Base-by-base conservation (phyloP, 2,888 invertebrate species). In the Lithosia quadra region DNA sequence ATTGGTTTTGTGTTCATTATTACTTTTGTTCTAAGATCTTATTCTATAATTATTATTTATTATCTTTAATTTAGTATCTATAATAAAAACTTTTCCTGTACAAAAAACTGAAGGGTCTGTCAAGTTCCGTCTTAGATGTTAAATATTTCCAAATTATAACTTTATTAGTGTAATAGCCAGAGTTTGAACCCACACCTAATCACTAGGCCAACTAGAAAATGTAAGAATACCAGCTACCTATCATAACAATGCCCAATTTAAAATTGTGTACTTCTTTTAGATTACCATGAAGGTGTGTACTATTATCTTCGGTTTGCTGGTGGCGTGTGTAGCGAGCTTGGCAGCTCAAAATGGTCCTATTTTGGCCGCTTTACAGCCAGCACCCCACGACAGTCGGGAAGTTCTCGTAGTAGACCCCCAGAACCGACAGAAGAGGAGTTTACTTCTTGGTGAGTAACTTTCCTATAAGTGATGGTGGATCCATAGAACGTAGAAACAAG, bases 401-500 rank as follows among this genome's bases (percentile, higher is more conserved):
- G 67, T 83, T 10, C 74, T 78, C 2, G 49, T 79, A 5, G 74
- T 83, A 0, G 79, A 84, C 24, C 80, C 80, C 9, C 72, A 80
- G 28, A 73, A 69, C 69, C 89, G 93, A 66, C 81, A 87, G 65
- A 94, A 94, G 84, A 91, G 94, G 71, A 71, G 86, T 69, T 74
- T 92, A 22, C 80, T 92, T 57, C 84, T 94, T 43, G 94, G 93
- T 94, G 85, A 77, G 70, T 61, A 11, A 21, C 18, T 43, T 43
- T n/a, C 5, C 15, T 28, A n/a, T n/a, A n/a, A 22, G 2, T 62
- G 2, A 24, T 24, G 15, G 33, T 11, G 22, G 2, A 22, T 11
- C 22, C 18, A 18, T 0, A 43, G 43, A 5, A 43, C 18, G 18
- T 43, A 18, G 43, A 43, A 56, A 18, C 18, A 43, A 56, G 21